Base-by-base conservation (phyloP, 2,113 vertebrate genomes). In the Picathartes gymnocephalus region DNA sequence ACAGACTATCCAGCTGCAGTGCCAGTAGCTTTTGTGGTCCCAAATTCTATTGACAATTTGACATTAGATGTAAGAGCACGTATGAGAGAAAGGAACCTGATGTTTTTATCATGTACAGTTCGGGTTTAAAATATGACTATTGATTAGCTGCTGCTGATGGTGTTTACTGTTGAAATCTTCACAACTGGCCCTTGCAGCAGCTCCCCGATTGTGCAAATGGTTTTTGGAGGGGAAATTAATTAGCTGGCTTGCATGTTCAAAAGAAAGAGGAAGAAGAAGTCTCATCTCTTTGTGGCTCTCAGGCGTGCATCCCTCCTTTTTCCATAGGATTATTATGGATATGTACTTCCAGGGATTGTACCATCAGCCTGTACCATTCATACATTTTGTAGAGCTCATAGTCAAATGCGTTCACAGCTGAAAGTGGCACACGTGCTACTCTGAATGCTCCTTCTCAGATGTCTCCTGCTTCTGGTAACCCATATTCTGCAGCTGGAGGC, bases 371-470 rank as follows among this genome's bases (percentile, higher is more conserved):
- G 76, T 65, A n/a, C 88, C 80, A 72, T 92, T 88, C 90, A 86
- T 81, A 27, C 40, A 65, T 74, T 94, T 84, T 83, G 68, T 68
- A 74, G 88, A 84, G 70, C 47, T 94, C 57, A 68, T 93, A 90
- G 94, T 80, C 11, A 1, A 24, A 68, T 21, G 80, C 2, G 13
- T 90, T 96, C 7, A 27, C 0, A n/a, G 80, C 94, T 96, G 88
- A n/a, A 86, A 93, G 93, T 39, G 53, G 56, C 27, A 56, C 95
- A 93, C 50, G 61, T 96, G 93, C 95, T 96, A 79, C 70, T 93
- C 86, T 96, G 95, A 96, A 96, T 96, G 94, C 86, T 92, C 61
- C 72, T 92, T 94, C 93, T 96, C 95, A 96, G 88, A 92, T 93
- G 80, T 81, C 94, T 90, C 88, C 69, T 94, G 90, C 92, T 88